phyloP scores from a whole-genome alignment of 1,140 invertebrate species.

The Ceratitis capitata region DNA sequence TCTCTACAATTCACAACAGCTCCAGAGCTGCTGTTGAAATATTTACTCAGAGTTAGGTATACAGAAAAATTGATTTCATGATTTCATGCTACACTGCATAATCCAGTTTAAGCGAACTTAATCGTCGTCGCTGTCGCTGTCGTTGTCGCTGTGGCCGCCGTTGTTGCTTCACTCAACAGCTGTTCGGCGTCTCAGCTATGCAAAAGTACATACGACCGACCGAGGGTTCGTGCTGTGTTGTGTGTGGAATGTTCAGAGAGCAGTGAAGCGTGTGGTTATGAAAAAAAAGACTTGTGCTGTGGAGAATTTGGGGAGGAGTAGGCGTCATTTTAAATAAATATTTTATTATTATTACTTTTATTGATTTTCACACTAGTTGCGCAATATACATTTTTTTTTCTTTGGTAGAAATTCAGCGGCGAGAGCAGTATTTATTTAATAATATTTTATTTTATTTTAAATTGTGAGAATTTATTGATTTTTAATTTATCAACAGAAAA shows the following conservation, averaged over 20 bases:
- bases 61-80: conserved; percentile 12
- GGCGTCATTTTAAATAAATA: neutral
- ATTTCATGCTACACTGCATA: conserved; percentile 33
- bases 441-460: neutral
- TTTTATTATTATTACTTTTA: neutral
- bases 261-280: neutral
- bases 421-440: too few relatives aligned
- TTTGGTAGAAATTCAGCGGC: too few relatives aligned
- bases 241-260: neutral
- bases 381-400: too few relatives aligned
- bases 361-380: neutral
- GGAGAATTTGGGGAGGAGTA: neutral
- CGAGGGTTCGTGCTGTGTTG: neutral
- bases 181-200: neutral
- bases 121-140: too few relatives aligned
- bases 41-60: neutral
- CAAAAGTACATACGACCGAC: neutral
- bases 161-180: neutral
- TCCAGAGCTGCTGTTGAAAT: neutral
- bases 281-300: too few relatives aligned
- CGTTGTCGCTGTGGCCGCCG: too few relatives aligned
- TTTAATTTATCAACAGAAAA: too few relatives aligned
- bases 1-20: neutral
- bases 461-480: too few relatives aligned
- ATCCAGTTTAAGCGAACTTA: conserved; percentile 7